Base-by-base conservation (phyloP, 2,888 invertebrate genomes). In the Tachystola acroxantha region DNA sequence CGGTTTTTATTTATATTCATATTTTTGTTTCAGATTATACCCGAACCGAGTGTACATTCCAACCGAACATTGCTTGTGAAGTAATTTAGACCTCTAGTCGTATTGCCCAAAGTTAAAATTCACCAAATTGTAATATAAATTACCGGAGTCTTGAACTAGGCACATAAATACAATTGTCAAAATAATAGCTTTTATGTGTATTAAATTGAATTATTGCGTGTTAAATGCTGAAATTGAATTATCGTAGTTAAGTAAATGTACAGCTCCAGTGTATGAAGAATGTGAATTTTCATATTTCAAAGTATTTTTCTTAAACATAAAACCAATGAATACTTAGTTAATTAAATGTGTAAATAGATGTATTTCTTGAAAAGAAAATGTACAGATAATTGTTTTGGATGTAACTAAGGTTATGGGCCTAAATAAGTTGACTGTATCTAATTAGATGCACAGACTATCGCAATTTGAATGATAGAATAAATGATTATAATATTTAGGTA, bases 261-360 rank as follows among this genome's bases (percentile, higher is more conserved):
- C 68, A 70, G 67, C 53, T 61, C 47, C 54, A 48, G 37, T 26
- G 51, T 41, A 43, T 43, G 9, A 60, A 62, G 53, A 51, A 64
- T 57, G 65, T 63, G 53, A 51, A 64, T 57, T 66, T 52, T 55
- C 47, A 57, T 57, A 57, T 51, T 60, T 39, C 46, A 47, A 58
- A 62, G 58, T 71, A 70, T 74, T 74, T 77, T 77, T 74, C 66
- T 61, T 64, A 67, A 53, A 51, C 53, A 54, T 52, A 50, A 64
- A 61, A 60, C 46, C 49, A 55, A 57, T 50, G 44, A n/a, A n/a
- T n/a, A n/a, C n/a, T 55, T 58, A 62, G 45, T 40, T n/a, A 46
- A 36, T 34, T 40, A 40, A 49, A 46, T 38, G 35, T 68, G 66
- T 76, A 70, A 57, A 67, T 67, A 67, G 52, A 47, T 41, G 46